These are phyloP conservation scores for Carcharodon carcharias DNA, from an alignment of 2,797 vertebrate species.

Conservation along the genomic window DNA sequence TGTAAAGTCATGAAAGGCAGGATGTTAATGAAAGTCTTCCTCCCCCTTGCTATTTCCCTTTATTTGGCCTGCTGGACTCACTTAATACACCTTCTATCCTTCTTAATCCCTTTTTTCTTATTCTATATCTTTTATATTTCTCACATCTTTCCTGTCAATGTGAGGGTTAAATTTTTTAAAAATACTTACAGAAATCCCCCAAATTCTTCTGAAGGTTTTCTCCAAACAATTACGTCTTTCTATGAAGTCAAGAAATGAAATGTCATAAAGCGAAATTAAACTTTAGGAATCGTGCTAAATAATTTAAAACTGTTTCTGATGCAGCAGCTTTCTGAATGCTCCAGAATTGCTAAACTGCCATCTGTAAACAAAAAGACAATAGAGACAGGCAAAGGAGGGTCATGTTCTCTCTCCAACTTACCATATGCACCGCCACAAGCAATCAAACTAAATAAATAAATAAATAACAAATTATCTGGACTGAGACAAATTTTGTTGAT, in stretches of 20 bases:
- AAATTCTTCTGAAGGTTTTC: constrained; percentile 71
- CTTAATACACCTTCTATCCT: neutral
- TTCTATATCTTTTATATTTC: neutral
- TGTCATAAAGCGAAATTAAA: neutral
- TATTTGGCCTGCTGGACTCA: neutral
- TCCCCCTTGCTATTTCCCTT: neutral
- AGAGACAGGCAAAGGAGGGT: neutral
- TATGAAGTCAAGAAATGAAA: constrained; percentile 49
- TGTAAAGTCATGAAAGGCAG: neutral
- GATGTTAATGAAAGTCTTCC: neutral
- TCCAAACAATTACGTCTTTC: constrained; percentile 73
- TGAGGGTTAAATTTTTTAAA: neutral
- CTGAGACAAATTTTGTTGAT: neutral
- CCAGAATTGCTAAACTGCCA: neutral
- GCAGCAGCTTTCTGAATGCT: neutral
- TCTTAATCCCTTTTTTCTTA: neutral
- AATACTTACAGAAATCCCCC: constrained; percentile 71
- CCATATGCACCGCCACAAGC: neutral
- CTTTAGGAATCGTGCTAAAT: neutral
- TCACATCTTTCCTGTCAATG: neutral
- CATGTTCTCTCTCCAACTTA: neutral
- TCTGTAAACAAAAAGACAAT: neutral
- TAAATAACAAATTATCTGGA: neutral
- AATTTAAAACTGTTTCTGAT: neutral
- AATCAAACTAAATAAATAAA: neutral